These are phyloP conservation scores for Macrochelys suwanniensis DNA, from an alignment of 2,797 vertebrate species.

Conservation along the genomic window DNA sequence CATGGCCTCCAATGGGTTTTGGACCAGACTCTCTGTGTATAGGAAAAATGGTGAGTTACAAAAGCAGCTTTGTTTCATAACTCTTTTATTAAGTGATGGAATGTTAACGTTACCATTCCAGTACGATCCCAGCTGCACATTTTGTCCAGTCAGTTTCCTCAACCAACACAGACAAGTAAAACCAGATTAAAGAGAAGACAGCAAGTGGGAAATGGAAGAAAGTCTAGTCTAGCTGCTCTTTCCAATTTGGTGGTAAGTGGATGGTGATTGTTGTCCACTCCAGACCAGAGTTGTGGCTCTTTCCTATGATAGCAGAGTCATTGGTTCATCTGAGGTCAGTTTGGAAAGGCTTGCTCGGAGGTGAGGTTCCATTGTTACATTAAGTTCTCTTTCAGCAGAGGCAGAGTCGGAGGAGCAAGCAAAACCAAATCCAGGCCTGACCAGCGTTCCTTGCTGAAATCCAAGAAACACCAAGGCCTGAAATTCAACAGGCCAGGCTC, in stretches of 20 bases:
- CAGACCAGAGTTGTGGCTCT: conserved; percentile 26
- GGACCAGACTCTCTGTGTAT: conserved; percentile 1
- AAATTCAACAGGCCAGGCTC: neutral
- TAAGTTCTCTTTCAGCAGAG: conserved; percentile 52
- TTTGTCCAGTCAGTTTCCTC: conserved; percentile 10
- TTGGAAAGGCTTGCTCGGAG: conserved; percentile 70
- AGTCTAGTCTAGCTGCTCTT: conserved; percentile 55
- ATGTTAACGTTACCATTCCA: conserved; percentile 20
- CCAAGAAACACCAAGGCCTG: neutral
- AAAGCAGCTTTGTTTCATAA: conserved; percentile 52
- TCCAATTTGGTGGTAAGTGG: conserved; percentile 32
- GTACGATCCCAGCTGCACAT: neutral
- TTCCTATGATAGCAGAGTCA: neutral
- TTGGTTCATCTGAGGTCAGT: conserved; percentile 56
- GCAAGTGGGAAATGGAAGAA: conserved; percentile 55
- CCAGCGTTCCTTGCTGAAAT: conserved; percentile 49
- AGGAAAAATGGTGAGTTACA: conserved; percentile 13
- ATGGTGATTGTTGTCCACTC: conserved; percentile 22
- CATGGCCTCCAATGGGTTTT: conserved; percentile 46
- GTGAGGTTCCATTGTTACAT: conserved; percentile 51
- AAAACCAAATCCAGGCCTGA: conserved; percentile 26
- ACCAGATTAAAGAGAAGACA: neutral
- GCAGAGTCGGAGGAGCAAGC: conserved; percentile 24
- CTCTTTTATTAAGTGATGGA: conserved; percentile 33
- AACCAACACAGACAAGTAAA: neutral